phyloP scores from a whole-genome alignment of 2,888 invertebrate species.

The Ochropacha duplaris region DNA sequence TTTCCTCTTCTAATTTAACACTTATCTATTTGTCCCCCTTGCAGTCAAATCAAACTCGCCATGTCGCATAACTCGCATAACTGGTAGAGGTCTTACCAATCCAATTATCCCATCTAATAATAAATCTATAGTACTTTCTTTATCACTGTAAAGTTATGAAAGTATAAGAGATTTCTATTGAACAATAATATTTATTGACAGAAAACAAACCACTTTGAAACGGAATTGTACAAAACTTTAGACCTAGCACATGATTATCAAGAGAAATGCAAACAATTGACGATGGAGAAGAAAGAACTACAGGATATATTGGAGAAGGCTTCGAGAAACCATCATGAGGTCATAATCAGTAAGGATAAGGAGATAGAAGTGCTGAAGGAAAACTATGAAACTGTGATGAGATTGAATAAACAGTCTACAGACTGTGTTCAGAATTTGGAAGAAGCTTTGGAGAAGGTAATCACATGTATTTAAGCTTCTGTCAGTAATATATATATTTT shows the following conservation, averaged over 20 bases:
- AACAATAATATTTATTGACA: slow-evolving; percentile 20
- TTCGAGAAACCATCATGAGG: slow-evolving; percentile 43
- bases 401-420: slow-evolving; percentile 81
- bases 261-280: slow-evolving; percentile 83
- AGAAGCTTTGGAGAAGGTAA: slow-evolving; percentile 81
- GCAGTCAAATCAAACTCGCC: no score
- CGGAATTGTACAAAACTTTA: slow-evolving; percentile 88
- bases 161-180: no score
- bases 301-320: slow-evolving; percentile 64
- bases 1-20: no score
- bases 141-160: no score
- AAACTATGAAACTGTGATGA: slow-evolving; percentile 74
- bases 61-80: no score
- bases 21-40: no score
- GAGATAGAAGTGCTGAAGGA: slow-evolving; percentile 74
- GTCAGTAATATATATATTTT: no score
- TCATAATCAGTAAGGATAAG: slow-evolving; percentile 55
- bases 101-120: no score
- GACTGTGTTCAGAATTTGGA: slow-evolving; percentile 85
- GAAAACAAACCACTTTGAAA: slow-evolving; percentile 85
- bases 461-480: no score
- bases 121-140: no score
- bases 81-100: no score
- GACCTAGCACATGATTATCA: slow-evolving; percentile 87
- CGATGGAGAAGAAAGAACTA: slow-evolving; percentile 69